Conservation (phyloP, 2,888 invertebrate genomes). For the Arrhopalites spinosus region DNA sequence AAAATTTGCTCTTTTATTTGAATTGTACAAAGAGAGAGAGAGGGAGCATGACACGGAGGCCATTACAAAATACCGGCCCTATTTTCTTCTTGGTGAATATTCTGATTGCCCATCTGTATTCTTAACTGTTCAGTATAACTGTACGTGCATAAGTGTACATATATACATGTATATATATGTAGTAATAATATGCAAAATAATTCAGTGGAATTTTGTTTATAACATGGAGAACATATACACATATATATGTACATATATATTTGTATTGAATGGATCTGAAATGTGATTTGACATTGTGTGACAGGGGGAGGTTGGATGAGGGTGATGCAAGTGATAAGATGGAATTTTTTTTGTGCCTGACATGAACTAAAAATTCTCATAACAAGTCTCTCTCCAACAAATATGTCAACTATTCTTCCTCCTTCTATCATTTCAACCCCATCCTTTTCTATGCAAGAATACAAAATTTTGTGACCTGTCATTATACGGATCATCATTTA, state of each 20-base stretch:
- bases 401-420: neutral
- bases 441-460: too few relatives aligned
- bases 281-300: slow-evolving; percentile 29
- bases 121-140: too few relatives aligned
- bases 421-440: too few relatives aligned
- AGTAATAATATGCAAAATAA: slow-evolving; percentile 22
- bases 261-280: slow-evolving; percentile 15
- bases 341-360: slow-evolving; percentile 3
- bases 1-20: too few relatives aligned
- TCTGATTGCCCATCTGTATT: too few relatives aligned
- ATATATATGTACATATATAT: neutral
- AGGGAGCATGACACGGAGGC: too few relatives aligned
- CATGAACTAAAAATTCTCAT: neutral
- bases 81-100: too few relatives aligned
- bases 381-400: neutral
- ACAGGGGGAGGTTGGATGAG: neutral
- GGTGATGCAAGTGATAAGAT: slow-evolving; percentile 18
- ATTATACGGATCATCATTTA: neutral
- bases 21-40: too few relatives aligned
- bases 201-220: slow-evolving; percentile 9
- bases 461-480: neutral
- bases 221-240: too few relatives aligned
- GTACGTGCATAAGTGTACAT: too few relatives aligned
- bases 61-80: too few relatives aligned
- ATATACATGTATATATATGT: neutral